Base-by-base conservation (phyloP, 2,797 vertebrate species). In the Bufotes viridis region DNA sequence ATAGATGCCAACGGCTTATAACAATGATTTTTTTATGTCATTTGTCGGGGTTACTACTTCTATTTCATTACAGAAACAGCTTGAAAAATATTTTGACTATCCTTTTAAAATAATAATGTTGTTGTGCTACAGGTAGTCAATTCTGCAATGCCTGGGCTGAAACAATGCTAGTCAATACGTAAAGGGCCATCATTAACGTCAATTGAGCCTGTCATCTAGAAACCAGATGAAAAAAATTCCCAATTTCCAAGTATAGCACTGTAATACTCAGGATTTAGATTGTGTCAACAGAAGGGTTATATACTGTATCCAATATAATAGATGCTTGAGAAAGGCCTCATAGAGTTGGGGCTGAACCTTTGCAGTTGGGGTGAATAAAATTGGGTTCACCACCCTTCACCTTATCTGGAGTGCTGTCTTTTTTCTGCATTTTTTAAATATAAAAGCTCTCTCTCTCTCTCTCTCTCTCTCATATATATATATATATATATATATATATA, bases 21-120 rank as follows among this genome's bases (percentile, higher is more conserved):
- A 94, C 92, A 94, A 94, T 94, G 94, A 95, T 95, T 95, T 95
- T 72, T 95, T 95, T 95, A 94, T 92, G 72, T 89, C 53, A 94
- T 94, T 94, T 95, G 94, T 95, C 94, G 95, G 93, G 91, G 93
- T 94, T 95, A 95, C 94, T 93, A 94, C 95, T 94, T 95, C 93
- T 92, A 95, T 94, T 93, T 95, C 94, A 95, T 95, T 96, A 95
- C 93, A 88, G 91, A 93, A 96, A 94, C 94, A 94, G 93, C 91
- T 94, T 94, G 93, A 94, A 93, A 94, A 94, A 90, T 92, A 91
- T 93, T 94, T 94, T 91, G 93, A 91, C 90, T 92, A 87, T 91
- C 91, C 90, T 94, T 95, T 94, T 91, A 93, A 95, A 94, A 87
- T 87, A 95, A 94, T 94, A 95, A 92, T 92, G 91, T 92, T 92